phyloP scores from a whole-genome alignment of 2,888 invertebrate species.

The Sclerodermus sp. region DNA sequence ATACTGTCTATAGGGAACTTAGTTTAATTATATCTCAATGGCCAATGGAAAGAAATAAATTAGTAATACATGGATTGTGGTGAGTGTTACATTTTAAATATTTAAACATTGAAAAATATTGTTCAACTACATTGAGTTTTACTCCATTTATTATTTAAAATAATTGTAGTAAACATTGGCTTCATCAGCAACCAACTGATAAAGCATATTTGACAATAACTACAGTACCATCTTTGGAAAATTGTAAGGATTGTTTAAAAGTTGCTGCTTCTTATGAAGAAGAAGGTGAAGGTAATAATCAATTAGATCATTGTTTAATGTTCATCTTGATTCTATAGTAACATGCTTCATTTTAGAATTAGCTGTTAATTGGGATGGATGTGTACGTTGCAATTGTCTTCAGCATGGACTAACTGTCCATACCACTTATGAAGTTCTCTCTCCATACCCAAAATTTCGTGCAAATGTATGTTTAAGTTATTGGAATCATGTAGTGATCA shows the following conservation, averaged over 20 bases:
- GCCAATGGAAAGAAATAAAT: constrained; percentile 68
- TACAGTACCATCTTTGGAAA: constrained; percentile 67
- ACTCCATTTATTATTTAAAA: too few relatives aligned
- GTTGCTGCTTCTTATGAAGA: constrained; percentile 60
- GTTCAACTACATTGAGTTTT: constrained; percentile 6
- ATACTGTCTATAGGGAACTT: constrained; percentile 59
- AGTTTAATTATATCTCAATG: constrained; percentile 72
- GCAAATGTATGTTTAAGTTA: constrained; percentile 71
- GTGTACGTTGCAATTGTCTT: constrained; percentile 74
- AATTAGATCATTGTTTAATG: not conserved
- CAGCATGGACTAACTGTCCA: constrained; percentile 91
- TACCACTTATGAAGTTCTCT: constrained; percentile 87
- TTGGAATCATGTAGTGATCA: constrained; percentile 76
- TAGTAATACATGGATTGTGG: constrained; percentile 72
- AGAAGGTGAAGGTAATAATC: constrained; percentile 54
- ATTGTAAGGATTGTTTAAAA: constrained; percentile 64
- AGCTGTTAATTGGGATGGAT: constrained; percentile 61
- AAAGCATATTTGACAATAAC: constrained; percentile 69
- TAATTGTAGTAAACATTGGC: constrained; percentile 46
- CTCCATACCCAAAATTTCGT: constrained; percentile 78
- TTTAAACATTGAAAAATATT: constrained; percentile 2
- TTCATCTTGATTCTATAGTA: not conserved
- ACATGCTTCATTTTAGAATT: constrained; percentile 50
- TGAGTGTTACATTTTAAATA: constrained; percentile 49
- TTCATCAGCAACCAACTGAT: constrained; percentile 52